Conservation (phyloP, 1,140 invertebrate species). For the Caenorhabditis inopinata region DNA sequence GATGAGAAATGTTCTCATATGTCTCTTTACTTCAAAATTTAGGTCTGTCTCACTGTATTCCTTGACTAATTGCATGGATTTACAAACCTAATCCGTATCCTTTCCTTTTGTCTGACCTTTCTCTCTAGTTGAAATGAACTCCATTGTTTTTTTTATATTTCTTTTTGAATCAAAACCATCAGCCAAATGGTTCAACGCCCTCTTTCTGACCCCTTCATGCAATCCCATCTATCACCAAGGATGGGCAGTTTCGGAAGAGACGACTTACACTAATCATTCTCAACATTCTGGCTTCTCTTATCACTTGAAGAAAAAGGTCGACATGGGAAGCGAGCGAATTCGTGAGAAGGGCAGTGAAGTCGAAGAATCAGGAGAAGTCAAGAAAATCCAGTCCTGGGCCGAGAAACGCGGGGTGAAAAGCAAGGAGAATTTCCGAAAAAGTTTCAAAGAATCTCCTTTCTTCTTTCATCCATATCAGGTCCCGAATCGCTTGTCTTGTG, state of each 20-base stretch:
- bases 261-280: slow-evolving; percentile 14
- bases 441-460: slow-evolving; percentile 28
- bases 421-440: background rate
- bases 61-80: slow-evolving; percentile 9
- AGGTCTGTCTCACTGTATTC: background rate
- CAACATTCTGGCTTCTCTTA: slow-evolving; percentile 10
- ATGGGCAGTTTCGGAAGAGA: background rate
- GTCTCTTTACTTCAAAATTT: slow-evolving; percentile 7
- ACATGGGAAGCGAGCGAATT: background rate
- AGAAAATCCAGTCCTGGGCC: slow-evolving; percentile 21
- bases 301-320: slow-evolving; percentile 8
- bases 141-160: background rate
- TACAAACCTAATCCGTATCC: slow-evolving; percentile 27
- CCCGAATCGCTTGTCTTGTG: background rate
- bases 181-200: background rate
- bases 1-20: background rate
- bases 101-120: slow-evolving; percentile 4
- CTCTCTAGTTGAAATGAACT: background rate
- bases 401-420: background rate
- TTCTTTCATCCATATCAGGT: slow-evolving; percentile 27
- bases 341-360: background rate
- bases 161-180: background rate
- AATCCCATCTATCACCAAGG: slow-evolving; percentile 16
- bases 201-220: background rate
- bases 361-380: background rate